These are phyloP conservation scores for Lasioglossum villosulum DNA, from an alignment of 2,888 invertebrate genomes.

Conservation along the genomic window DNA sequence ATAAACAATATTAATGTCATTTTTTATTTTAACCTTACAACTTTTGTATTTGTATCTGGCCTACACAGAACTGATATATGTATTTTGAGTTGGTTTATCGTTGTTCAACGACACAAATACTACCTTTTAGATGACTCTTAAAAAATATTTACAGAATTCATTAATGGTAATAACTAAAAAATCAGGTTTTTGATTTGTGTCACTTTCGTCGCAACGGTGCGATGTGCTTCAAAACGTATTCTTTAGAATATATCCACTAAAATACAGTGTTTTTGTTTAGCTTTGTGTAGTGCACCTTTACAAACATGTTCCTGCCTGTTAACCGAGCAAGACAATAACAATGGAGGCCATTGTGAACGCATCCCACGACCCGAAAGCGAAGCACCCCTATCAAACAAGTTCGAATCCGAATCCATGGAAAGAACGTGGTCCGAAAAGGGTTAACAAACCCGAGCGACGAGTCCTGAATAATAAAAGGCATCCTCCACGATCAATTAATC, in stretches of 20 bases:
- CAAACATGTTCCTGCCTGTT: background rate
- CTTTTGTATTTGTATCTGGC: no score
- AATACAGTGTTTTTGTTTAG: background rate
- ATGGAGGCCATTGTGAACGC: background rate
- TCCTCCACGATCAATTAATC: constrained; percentile 24
- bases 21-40: no score
- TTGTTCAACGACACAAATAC: no score
- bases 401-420: background rate
- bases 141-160: no score
- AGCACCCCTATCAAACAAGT: background rate
- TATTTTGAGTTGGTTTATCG: no score
- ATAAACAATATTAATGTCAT: no score
- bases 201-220: no score
- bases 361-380: background rate
- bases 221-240: background rate
- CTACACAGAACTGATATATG: no score
- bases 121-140: no score
- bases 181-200: no score
- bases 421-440: constrained; percentile 3
- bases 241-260: background rate
- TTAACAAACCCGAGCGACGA: constrained; percentile 23
- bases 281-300: background rate
- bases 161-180: no score
- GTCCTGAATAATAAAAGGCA: constrained; percentile 18
- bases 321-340: background rate